Evolutionary conservation across 2,888 invertebrate genomes (phyloP).

Genomic region (Blastobasis lacticolella): DNA sequence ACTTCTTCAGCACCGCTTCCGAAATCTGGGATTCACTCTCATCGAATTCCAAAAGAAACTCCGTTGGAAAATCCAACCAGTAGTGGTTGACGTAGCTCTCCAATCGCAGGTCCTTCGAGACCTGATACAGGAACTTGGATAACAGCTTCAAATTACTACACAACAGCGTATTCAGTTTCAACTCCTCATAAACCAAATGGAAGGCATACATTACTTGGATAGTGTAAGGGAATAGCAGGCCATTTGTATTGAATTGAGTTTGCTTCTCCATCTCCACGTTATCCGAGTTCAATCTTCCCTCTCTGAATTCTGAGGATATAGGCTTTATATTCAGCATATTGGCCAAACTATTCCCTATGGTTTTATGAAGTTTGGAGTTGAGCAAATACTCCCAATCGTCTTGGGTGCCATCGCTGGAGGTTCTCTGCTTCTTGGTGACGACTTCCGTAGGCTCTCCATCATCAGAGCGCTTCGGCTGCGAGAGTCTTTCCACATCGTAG

Average conservation of each 20-base stretch:
- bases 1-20: slow-evolving; percentile 70
- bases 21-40: slow-evolving; percentile 67
- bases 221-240: slow-evolving; percentile 82
- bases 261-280: slow-evolving; percentile 32
- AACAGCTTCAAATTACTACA: slow-evolving; percentile 79
- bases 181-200: slow-evolving; percentile 93
- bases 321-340: slow-evolving; percentile 52
- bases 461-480: slow-evolving; percentile 53
- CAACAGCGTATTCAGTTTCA: slow-evolving; percentile 85
- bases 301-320: slow-evolving; percentile 13
- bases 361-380: slow-evolving; percentile 73
- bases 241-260: slow-evolving; percentile 75
- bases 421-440: slow-evolving; percentile 84
- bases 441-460: slow-evolving; percentile 53
- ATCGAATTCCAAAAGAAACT: slow-evolving; percentile 59
- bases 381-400: slow-evolving; percentile 88
- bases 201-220: slow-evolving; percentile 85
- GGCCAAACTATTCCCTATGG: slow-evolving; percentile 52
- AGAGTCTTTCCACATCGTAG: slow-evolving; percentile 79
- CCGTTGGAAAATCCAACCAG: slow-evolving; percentile 86
- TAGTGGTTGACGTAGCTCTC: slow-evolving; percentile 85
- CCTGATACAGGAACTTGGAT: slow-evolving; percentile 81
- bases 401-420: slow-evolving; percentile 83
- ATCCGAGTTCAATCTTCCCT: slow-evolving; percentile 12
- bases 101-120: slow-evolving; percentile 84